A percentile compares a stretch with the other conserved stretches of the same genome.
Evolutionary conservation across 2,113 vertebrate genomes (phyloP).

Genomic region (Pyrgilauda ruficollis): DNA sequence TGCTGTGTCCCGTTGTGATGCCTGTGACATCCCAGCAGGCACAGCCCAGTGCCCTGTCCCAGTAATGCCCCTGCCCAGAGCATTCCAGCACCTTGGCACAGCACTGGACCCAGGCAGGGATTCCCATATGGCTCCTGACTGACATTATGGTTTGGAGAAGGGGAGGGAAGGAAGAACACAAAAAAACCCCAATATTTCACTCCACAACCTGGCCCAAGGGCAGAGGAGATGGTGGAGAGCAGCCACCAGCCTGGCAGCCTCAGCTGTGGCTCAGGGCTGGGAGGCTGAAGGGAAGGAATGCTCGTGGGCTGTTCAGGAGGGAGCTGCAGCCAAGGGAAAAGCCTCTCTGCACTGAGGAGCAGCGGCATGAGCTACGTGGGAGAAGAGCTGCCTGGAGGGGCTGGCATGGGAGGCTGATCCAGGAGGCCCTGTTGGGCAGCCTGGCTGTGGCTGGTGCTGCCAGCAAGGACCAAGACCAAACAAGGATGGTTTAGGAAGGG

Average conservation of each 20-base stretch:
- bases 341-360: neutral
- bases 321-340: neutral
- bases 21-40: neutral
- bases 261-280: neutral
- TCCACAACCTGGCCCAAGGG: neutral
- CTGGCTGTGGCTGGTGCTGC: neutral
- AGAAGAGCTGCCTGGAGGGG: neutral
- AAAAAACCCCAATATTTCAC: neutral
- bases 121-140: fast-evolving
- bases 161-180: neutral
- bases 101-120: fast-evolving
- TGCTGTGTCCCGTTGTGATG: fast-evolving
- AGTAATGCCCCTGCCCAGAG: neutral
- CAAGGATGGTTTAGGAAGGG: neutral
- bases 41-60: neutral
- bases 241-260: neutral
- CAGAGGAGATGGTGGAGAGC: neutral
- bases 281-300: neutral
- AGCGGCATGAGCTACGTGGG: fast-evolving
- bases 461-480: neutral
- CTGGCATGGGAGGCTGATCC: neutral
- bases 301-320: neutral
- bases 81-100: neutral
- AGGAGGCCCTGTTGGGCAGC: fast-evolving
- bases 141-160: neutral